These are phyloP conservation scores for Ptycholaimellus sp. DNA, from an alignment of 2,888 invertebrate species.

Conservation along the genomic window DNA sequence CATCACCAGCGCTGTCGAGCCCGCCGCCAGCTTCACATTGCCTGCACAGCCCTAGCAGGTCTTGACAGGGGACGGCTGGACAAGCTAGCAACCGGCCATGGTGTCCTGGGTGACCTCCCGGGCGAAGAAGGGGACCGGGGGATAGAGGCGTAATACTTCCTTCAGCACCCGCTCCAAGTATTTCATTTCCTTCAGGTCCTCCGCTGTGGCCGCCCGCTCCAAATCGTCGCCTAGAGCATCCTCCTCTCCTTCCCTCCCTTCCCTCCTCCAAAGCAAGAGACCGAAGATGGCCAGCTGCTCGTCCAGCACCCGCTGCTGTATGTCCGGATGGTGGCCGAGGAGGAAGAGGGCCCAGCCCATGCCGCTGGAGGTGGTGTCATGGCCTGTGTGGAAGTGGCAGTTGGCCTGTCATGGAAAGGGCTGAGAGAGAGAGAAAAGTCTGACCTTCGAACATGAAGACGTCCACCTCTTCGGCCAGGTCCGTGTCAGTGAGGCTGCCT, in stretches of 20 bases:
- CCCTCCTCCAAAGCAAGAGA: constrained; percentile 24
- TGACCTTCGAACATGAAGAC: constrained; percentile 31
- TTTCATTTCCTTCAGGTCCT: constrained; percentile 14
- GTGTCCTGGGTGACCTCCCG: constrained; percentile 19
- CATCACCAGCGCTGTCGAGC: constrained; percentile 12
- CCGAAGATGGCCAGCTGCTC: constrained; percentile 23
- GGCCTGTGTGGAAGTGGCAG: constrained; percentile 15
- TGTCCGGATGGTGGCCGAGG: constrained; percentile 26
- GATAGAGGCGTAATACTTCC: constrained; percentile 13
- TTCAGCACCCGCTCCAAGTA: constrained; percentile 15
- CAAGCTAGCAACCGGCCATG: constrained; percentile 8
- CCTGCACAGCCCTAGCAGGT: constrained; percentile 6
- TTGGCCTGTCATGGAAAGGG: not conserved
- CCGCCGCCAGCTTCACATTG: constrained; percentile 14
- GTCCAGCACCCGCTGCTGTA: constrained; percentile 26
- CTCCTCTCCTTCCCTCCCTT: too few relatives aligned
- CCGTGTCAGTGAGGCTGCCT: constrained; percentile 24
- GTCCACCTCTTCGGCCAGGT: constrained; percentile 33
- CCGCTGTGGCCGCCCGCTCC: constrained; percentile 19
- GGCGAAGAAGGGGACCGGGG: constrained; percentile 13
- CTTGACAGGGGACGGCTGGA: constrained; percentile 2
- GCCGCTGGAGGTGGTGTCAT: constrained; percentile 31
- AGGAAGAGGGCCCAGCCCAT: constrained; percentile 28
- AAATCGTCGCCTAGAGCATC: constrained; percentile 12
- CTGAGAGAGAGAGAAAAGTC: too few relatives aligned